Evolutionary conservation across 2,113 vertebrate genomes (phyloP).

Genomic region (Malurus cyaneus): DNA sequence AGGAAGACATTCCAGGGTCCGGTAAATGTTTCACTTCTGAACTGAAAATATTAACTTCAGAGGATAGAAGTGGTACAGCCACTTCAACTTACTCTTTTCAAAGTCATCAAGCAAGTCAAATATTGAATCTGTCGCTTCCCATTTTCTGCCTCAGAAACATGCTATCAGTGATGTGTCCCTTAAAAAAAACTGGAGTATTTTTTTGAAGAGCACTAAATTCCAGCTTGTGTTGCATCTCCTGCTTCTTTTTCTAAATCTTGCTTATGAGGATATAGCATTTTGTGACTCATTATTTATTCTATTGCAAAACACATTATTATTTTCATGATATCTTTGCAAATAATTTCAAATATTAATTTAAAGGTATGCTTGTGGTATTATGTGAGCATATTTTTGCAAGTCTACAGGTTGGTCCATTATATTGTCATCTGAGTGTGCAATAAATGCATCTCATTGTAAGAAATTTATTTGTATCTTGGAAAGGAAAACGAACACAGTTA

Average conservation of each 20-base stretch:
- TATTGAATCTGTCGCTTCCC: not conserved
- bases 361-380: not conserved
- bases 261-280: fast-evolving
- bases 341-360: not conserved
- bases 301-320: not conserved
- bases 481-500: not conserved
- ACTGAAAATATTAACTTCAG: not conserved
- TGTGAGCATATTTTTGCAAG: not conserved
- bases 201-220: not conserved
- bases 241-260: not conserved
- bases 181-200: not conserved
- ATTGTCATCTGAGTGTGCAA: not conserved
- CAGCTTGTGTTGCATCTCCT: fast-evolving
- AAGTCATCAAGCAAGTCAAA: not conserved
- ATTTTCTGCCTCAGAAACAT: not conserved
- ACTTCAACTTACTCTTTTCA: not conserved
- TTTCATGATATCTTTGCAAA: not conserved
- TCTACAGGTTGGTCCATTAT: not conserved
- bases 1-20: not conserved
- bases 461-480: not conserved
- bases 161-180: not conserved
- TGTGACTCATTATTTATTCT: not conserved
- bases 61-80: not conserved
- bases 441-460: not conserved
- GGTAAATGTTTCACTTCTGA: not conserved